These are phyloP conservation scores for Aythya baeri DNA, from an alignment of 2,113 vertebrate genomes.

Conservation along the genomic window DNA sequence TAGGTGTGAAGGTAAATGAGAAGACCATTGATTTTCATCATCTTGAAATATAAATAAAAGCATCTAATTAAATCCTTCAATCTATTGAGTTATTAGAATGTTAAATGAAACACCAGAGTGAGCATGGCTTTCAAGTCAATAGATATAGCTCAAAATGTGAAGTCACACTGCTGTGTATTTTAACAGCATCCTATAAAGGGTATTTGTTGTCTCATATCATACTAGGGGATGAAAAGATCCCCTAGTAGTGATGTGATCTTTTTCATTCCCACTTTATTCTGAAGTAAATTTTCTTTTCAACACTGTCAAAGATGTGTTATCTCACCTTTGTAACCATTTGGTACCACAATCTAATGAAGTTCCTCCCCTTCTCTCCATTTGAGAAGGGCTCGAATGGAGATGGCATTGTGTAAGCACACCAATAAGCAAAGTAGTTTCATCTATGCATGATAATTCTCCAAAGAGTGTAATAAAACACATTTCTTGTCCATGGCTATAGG, in stretches of 20 bases:
- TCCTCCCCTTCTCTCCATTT: too few species aligned
- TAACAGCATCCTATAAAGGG: not conserved
- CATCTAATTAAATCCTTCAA: slow-evolving; percentile 41
- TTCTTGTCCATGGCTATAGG: not conserved
- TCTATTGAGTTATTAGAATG: not conserved
- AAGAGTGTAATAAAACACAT: accelerated
- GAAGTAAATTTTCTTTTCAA: not conserved
- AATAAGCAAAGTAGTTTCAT: not conserved
- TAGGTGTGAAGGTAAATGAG: not conserved
- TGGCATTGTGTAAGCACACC: too few species aligned
- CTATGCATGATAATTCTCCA: not conserved
- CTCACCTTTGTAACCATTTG: not conserved
- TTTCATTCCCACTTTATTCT: not conserved
- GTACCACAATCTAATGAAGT: not conserved
- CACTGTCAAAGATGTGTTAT: accelerated
- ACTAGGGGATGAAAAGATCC: not conserved
- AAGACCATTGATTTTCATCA: not conserved
- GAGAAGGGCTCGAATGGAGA: not conserved
- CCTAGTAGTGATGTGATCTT: not conserved
- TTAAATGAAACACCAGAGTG: not conserved
- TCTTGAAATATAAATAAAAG: slow-evolving; percentile 27
- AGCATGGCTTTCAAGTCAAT: not conserved
- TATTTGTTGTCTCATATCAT: not conserved
- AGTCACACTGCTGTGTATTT: not conserved
- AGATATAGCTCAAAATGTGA: not conserved